phyloP scores from a whole-genome alignment of 2,797 vertebrate species.

The Labeo calbasu region DNA sequence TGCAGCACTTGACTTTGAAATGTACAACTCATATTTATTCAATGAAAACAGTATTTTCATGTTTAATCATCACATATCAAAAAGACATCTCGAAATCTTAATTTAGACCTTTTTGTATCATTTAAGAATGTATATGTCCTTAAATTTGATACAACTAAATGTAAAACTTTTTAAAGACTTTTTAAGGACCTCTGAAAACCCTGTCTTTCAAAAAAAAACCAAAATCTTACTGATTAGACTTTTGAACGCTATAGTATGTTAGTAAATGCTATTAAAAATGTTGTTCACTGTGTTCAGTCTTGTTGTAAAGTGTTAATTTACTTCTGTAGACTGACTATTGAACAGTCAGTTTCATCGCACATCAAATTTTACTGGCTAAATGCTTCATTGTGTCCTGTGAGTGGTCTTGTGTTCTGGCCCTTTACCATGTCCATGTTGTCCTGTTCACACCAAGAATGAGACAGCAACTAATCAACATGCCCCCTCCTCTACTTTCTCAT shows the following conservation, averaged over 20 bases:
- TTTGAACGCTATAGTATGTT: not conserved
- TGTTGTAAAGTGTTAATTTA: not conserved
- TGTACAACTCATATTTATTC: too few species aligned
- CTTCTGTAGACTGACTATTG: not conserved
- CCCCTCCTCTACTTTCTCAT: slow-evolving; percentile 66
- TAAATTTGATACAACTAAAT: too few species aligned
- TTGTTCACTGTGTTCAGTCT: not conserved
- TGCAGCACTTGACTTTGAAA: too few species aligned
- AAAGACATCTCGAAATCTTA: too few species aligned
- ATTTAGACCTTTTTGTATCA: too few species aligned
- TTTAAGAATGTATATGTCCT: too few species aligned
- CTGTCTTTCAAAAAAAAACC: not conserved
- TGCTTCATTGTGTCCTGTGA: not conserved
- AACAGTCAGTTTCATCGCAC: not conserved
- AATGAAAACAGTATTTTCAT: too few species aligned
- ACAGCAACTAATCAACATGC: slow-evolving; percentile 50
- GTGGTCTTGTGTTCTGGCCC: slow-evolving; percentile 19
- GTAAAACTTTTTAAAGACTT: too few species aligned
- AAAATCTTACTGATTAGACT: not conserved
- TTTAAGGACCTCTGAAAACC: too few species aligned
- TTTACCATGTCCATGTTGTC: slow-evolving; percentile 20
- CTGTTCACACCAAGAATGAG: slow-evolving; percentile 31
- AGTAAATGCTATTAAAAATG: not conserved
- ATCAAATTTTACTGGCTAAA: not conserved
- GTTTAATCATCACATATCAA: too few species aligned